Percentiles rank a stretch among this genome's conserved stretches.
Conservation (phyloP, 2,888 invertebrate genomes). For the Drosophila percnosoma region DNA sequence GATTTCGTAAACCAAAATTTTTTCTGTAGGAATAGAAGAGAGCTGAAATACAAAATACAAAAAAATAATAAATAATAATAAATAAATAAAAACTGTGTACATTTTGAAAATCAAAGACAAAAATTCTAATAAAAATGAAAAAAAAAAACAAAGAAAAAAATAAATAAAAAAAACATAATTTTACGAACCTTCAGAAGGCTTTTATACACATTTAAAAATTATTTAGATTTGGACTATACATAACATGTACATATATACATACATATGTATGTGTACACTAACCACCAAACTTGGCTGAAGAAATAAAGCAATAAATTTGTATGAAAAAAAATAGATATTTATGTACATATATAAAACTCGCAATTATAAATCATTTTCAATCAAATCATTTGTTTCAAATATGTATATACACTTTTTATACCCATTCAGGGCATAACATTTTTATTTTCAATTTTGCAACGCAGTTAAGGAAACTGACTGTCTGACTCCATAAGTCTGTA, state of each 20-base stretch:
- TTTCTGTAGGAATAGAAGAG: constrained; percentile 62
- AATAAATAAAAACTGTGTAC: constrained; percentile 50
- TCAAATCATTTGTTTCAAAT: constrained; percentile 13
- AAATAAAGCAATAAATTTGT: constrained; percentile 33
- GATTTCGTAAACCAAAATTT: constrained; percentile 73
- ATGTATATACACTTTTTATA: constrained; percentile 15
- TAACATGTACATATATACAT: constrained; percentile 22
- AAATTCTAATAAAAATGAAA: constrained; percentile 61
- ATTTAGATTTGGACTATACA: constrained; percentile 45
- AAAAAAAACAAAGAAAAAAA: constrained; percentile 26
- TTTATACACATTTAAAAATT: constrained; percentile 49
- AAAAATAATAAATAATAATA: constrained; percentile 9
- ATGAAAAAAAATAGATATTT: constrained; percentile 43
- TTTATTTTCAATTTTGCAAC: neutral
- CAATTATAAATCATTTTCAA: constrained; percentile 45
- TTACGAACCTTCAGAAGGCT: constrained; percentile 43
- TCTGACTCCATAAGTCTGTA: neutral
- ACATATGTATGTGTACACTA: constrained; percentile 32
- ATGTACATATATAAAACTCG: constrained; percentile 42
- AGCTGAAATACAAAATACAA: constrained; percentile 55
- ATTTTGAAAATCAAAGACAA: constrained; percentile 73
- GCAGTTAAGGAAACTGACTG: neutral
- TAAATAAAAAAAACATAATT: constrained; percentile 17
- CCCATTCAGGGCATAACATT: neutral
- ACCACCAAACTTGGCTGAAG: constrained; percentile 51